A percentile compares a stretch with the other conserved stretches of the same genome.
Evolutionary conservation across 2,113 vertebrate species (phyloP).

Genomic region (Callipepla californica): DNA sequence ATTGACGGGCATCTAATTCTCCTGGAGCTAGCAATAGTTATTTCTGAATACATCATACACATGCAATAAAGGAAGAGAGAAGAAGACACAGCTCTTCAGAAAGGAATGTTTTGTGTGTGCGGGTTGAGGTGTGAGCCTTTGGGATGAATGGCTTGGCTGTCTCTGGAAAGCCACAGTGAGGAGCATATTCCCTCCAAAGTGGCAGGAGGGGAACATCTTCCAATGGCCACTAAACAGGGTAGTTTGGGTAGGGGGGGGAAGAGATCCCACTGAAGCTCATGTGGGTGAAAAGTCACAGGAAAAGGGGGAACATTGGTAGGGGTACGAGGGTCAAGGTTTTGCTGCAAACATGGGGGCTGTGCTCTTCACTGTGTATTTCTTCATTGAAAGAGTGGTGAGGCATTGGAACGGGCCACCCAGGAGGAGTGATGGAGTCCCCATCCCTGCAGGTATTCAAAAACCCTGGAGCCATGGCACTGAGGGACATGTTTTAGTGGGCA

Average conservation of each 20-base stretch:
- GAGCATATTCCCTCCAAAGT: accelerated
- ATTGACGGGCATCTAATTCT: not conserved
- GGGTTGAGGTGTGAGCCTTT: not conserved
- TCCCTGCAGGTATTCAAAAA: not conserved
- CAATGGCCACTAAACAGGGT: not conserved
- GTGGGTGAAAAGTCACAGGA: not conserved
- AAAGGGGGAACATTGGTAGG: accelerated
- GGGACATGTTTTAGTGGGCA: not conserved
- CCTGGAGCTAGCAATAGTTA: not conserved
- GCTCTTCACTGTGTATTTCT: not conserved
- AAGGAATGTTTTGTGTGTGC: not conserved
- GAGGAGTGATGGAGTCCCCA: not conserved
- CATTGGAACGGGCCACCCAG: not conserved
- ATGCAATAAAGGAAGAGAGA: not conserved
- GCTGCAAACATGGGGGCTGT: accelerated
- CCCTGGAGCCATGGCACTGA: not conserved
- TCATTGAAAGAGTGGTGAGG: not conserved
- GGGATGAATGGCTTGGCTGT: not conserved
- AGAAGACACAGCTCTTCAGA: not conserved
- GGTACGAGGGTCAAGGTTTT: not conserved
- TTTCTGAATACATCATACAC: not conserved
- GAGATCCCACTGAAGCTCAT: not conserved
- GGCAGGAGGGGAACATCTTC: not conserved
- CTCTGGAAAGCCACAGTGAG: not conserved
- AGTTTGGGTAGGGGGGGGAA: not conserved